These are phyloP conservation scores for Carapus acus DNA, from an alignment of 2,797 vertebrate species.

Conservation along the genomic window DNA sequence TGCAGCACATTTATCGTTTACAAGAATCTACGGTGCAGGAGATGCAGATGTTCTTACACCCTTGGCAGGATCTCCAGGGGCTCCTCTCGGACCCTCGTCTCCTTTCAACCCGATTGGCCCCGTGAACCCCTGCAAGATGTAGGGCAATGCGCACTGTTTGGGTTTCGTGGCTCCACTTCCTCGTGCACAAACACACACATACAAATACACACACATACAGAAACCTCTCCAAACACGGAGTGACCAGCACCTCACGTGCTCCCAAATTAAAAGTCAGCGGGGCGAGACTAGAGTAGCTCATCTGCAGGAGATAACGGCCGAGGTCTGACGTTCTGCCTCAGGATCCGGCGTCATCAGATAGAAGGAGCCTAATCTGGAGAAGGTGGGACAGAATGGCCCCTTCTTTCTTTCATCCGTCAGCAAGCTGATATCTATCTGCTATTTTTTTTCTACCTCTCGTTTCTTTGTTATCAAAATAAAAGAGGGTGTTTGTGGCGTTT, in stretches of 20 bases:
- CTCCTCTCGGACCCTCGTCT: conserved; percentile 75
- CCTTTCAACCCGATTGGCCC: conserved; percentile 80
- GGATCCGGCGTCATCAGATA: conserved; percentile 23
- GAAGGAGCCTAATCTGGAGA: conserved; percentile 12
- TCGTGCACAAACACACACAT: too few species aligned
- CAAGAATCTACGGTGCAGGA: conserved; percentile 4
- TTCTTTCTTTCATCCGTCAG: conserved; percentile 22
- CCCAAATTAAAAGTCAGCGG: conserved; percentile 49
- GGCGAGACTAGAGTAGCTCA: conserved; percentile 17
- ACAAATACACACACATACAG: too few species aligned
- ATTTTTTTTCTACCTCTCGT: conserved; percentile 15
- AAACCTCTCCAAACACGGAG: too few species aligned
- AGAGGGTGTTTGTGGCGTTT: conserved; percentile 5
- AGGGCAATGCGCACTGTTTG: not conserved
- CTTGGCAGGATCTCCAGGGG: conserved; percentile 80
- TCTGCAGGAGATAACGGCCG: conserved; percentile 33
- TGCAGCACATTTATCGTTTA: not conserved
- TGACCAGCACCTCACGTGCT: conserved; percentile 12
- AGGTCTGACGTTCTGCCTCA: conserved; percentile 34
- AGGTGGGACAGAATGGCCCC: conserved; percentile 16
- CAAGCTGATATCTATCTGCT: conserved; percentile 2
- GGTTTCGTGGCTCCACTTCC: too few species aligned
- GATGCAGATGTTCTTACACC: conserved; percentile 69
- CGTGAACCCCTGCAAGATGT: conserved; percentile 69
- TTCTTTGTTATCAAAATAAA: conserved; percentile 27